phyloP scores from a whole-genome alignment of 2,888 invertebrate genomes.

The Pachydiplax longipennis region DNA sequence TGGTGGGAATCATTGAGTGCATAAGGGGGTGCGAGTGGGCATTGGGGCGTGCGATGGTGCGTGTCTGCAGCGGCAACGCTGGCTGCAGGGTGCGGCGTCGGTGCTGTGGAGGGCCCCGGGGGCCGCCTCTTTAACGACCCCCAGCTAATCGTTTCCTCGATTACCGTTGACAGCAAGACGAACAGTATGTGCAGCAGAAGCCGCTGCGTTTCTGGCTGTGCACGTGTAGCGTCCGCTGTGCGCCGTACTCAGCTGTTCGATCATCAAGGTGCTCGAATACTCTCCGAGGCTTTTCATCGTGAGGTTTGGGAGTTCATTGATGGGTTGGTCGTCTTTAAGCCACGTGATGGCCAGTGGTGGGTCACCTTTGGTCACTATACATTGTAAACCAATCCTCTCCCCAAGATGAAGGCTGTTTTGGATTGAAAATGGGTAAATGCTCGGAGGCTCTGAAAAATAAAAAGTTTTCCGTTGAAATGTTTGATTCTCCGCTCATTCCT shows the following conservation, averaged over 20 bases:
- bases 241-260: slow-evolving; percentile 53
- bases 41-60: slow-evolving; percentile 5
- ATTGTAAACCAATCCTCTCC: slow-evolving; percentile 55
- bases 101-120: slow-evolving; percentile 8
- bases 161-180: slow-evolving; percentile 53
- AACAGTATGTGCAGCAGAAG: slow-evolving; percentile 57
- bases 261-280: slow-evolving; percentile 54
- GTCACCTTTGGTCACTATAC: slow-evolving; percentile 58
- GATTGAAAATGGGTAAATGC: slow-evolving; percentile 55
- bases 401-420: slow-evolving; percentile 54
- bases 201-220: slow-evolving; percentile 82
- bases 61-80: slow-evolving; percentile 31
- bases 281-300: slow-evolving; percentile 54
- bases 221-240: slow-evolving; percentile 83
- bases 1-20: slow-evolving; percentile 2
- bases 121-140: background rate
- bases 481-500: background rate
- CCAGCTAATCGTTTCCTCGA: background rate
- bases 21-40: slow-evolving; percentile 3
- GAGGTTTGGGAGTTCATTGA: slow-evolving; percentile 50
- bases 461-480: slow-evolving; percentile 37
- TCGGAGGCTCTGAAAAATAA: slow-evolving; percentile 55
- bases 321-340: slow-evolving; percentile 59
- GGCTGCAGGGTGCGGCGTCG: slow-evolving; percentile 45
- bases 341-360: slow-evolving; percentile 60